phyloP scores from a whole-genome alignment of 2,888 invertebrate species.

The Cistogaster globosa region DNA sequence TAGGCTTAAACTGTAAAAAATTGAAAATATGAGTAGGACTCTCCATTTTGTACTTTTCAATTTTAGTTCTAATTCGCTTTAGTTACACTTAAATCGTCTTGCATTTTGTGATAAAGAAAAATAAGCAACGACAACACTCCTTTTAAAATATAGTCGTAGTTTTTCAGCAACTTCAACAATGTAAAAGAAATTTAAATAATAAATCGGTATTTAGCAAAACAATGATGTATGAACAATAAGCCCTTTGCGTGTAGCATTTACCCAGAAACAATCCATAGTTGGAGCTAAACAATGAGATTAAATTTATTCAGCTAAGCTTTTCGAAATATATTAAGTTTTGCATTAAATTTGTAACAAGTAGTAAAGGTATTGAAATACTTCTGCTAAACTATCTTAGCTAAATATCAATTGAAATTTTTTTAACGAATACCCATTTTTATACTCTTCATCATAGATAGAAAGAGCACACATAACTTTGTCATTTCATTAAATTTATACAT shows the following conservation, averaged over 20 bases:
- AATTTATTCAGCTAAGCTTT: background rate
- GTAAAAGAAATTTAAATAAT: slow-evolving; percentile 51
- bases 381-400: no score
- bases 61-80: background rate
- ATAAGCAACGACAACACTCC: slow-evolving; percentile 27
- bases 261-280: slow-evolving; percentile 14
- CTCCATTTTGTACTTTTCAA: slow-evolving; percentile 21
- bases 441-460: no score
- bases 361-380: no score
- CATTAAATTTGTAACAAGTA: no score
- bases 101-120: background rate
- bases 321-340: background rate
- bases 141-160: slow-evolving; percentile 23
- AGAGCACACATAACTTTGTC: background rate
- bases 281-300: slow-evolving; percentile 33
- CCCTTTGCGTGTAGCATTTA: background rate
- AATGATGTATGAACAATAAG: slow-evolving; percentile 37
- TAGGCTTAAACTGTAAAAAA: background rate
- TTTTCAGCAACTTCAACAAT: slow-evolving; percentile 61
- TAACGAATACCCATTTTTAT: no score
- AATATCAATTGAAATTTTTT: no score
- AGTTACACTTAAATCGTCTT: background rate
- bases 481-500: no score
- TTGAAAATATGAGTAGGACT: slow-evolving; percentile 51
- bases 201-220: slow-evolving; percentile 56